A percentile compares a stretch with the other conserved stretches of the same genome.
These are phyloP conservation scores for Rafetus swinhoei DNA, from an alignment of 2,113 vertebrate genomes.

Conservation along the genomic window DNA sequence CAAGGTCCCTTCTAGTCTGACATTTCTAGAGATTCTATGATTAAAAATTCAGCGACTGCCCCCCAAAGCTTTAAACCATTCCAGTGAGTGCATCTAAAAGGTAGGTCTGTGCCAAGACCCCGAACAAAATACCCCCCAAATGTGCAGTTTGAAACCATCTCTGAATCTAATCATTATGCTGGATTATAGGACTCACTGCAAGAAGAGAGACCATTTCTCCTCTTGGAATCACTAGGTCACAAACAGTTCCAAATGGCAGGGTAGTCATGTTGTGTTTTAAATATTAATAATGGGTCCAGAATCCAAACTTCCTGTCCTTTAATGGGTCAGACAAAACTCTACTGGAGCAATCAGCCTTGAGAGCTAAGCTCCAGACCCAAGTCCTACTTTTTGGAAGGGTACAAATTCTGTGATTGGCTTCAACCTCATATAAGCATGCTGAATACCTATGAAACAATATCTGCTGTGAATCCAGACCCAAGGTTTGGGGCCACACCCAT, in stretches of 20 bases:
- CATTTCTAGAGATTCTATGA: not conserved
- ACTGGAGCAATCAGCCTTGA: not conserved
- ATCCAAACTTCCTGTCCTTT: not conserved
- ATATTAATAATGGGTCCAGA: not conserved
- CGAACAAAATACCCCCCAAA: not conserved
- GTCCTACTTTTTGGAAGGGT: accelerated
- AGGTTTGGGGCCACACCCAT: not conserved
- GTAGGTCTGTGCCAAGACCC: not conserved
- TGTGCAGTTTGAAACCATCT: not conserved
- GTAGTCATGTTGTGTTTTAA: accelerated
- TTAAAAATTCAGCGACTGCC: not conserved
- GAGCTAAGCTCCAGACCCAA: not conserved
- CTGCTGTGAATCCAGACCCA: not conserved
- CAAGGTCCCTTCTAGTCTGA: too few relatives aligned
- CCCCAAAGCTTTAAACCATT: not conserved
- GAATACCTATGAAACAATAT: not conserved
- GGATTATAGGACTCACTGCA: not conserved
- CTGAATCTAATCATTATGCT: not conserved
- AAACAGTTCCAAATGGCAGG: not conserved
- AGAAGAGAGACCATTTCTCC: not conserved
- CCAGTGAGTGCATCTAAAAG: not conserved
- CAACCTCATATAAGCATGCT: not conserved
- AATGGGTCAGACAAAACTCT: not conserved
- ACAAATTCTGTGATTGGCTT: not conserved
- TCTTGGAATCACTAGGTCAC: not conserved